phyloP scores from a whole-genome alignment of 2,113 vertebrate species.

The Ibidorhyncha struthersii region DNA sequence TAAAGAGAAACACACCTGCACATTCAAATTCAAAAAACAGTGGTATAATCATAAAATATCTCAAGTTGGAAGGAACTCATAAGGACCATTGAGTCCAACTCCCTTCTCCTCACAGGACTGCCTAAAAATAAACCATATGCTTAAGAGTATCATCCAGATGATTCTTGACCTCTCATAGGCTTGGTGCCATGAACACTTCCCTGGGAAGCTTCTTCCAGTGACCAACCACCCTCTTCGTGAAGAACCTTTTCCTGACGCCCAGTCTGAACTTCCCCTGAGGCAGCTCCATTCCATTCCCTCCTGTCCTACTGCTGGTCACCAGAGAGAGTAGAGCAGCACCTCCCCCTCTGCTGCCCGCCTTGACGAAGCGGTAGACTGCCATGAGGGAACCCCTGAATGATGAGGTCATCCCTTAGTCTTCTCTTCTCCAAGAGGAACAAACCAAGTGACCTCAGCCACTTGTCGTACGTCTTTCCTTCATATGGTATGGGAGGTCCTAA shows the following conservation, averaged over 20 bases:
- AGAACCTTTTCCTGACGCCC: background rate
- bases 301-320: background rate
- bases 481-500: background rate
- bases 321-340: background rate
- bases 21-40: background rate
- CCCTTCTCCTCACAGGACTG: background rate
- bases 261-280: background rate
- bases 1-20: background rate
- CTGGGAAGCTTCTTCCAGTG: background rate
- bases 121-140: background rate
- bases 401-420: background rate
- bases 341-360: fast-evolving
- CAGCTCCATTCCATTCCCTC: background rate
- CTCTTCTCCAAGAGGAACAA: background rate
- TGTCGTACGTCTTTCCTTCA: background rate
- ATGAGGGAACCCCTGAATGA: background rate
- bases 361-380: background rate
- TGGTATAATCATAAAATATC: background rate
- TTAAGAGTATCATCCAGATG: fast-evolving
- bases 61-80: background rate
- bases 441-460: background rate
- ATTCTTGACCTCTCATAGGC: background rate
- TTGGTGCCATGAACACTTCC: background rate
- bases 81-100: background rate
- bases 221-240: background rate